Evolutionary conservation across 2,797 vertebrate genomes (phyloP), one percentile per base, ranked within the genome.

Genomic region (Galagoides demidoff): DNA sequence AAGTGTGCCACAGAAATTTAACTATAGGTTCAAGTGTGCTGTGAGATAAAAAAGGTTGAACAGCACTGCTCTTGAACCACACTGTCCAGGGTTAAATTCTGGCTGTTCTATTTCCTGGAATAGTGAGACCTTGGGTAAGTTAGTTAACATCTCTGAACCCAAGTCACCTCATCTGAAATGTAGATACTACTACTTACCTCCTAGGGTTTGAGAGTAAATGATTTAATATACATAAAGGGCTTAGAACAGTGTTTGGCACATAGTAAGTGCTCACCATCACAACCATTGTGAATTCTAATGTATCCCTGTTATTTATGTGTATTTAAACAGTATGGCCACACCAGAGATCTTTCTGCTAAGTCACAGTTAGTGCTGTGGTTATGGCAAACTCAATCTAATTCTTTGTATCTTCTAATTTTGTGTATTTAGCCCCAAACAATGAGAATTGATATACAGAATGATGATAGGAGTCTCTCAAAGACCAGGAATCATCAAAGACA

Each of bases 321-420:
- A 45, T 83, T 74, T 79, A 16, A 81, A 79, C 79, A 84, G 55
- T 70, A n/a, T 92, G 55, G 93, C 9, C 34, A 77, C 74, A 93
- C 88, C 57, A 83, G 81, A 93, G 76, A 78, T 31, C 34, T 96
- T 95, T 5, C 61, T 89, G 87, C 59, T 73, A 63, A 92, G 57
- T 55, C 25, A 73, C 14, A 45, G 19, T 91, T 68, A 70, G 23
- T 52, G 27, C 82, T 82, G n/a, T 43, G 29, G 25, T 59, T 89
- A 92, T 66, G 12, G 14, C 3, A 81, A 31, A 85, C n/a, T 89
- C 39, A 89, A 17, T 85, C 37, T 2, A 61, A 11, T 92, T 89
- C 27, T 57, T 55, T n/a, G 45, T 81, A 37, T 52, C 23, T 81
- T 95, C 64, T 85, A 3, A 88, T 29, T 97, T 52, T 68, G 14